A percentile compares a stretch with the other conserved stretches of the same genome.
Evolutionary conservation across 2,797 vertebrate species (phyloP).

Genomic region (Sebastes oblongus): DNA sequence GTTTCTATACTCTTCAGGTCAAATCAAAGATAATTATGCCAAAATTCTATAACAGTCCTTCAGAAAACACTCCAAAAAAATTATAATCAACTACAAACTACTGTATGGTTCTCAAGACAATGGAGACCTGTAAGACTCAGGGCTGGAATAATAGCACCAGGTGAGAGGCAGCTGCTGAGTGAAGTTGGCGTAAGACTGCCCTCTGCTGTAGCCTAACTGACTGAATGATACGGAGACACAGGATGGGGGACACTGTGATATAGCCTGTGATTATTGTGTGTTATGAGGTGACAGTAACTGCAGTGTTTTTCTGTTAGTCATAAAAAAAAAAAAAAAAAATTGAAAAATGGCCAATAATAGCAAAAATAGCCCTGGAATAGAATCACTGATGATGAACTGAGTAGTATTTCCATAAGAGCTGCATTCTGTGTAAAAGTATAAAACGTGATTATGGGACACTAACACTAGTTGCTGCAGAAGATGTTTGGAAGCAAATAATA

Average conservation of each 20-base stretch:
- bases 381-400: not conserved
- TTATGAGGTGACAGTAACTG: not conserved
- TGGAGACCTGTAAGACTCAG: not conserved
- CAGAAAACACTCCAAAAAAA: not conserved
- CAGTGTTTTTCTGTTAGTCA: not conserved
- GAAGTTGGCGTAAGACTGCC: conserved; percentile 76
- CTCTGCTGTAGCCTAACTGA: conserved; percentile 70
- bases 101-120: conserved; percentile 4
- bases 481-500: not conserved
- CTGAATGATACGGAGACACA: not conserved
- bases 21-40: not conserved
- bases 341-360: not conserved
- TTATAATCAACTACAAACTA: not conserved
- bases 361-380: not conserved
- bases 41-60: not conserved
- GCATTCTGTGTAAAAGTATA: not conserved
- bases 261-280: not conserved
- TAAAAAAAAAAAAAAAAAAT: not conserved
- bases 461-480: not conserved
- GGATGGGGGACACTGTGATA: not conserved
- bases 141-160: not conserved
- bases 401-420: not conserved
- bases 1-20: not conserved
- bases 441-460: not conserved
- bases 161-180: conserved; percentile 6